Evolutionary conservation across 2,888 invertebrate genomes (phyloP).

Genomic region (Mongoloraphidia duomilia): DNA sequence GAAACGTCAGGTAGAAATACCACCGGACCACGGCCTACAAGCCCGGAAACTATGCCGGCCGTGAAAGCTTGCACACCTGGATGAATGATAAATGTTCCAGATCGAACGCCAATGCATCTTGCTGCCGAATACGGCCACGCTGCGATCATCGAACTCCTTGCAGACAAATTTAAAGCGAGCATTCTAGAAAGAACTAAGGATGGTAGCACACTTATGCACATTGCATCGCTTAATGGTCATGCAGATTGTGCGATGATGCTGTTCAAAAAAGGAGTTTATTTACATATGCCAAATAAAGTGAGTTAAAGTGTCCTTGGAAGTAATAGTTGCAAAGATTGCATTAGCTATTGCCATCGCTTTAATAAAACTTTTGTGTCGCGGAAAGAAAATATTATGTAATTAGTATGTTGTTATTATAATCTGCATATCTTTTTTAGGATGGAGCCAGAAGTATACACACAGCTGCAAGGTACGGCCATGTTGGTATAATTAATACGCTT

Average conservation of each 20-base stretch:
- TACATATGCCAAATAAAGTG: conserved; percentile 98
- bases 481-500: conserved; percentile 91
- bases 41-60: too few relatives aligned
- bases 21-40: too few relatives aligned
- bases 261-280: conserved; percentile 94
- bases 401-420: not conserved
- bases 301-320: conserved; percentile 1
- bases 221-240: conserved; percentile 92
- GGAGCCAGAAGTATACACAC: conserved; percentile 97
- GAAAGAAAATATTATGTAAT: not conserved
- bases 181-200: conserved; percentile 94
- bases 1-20: too few relatives aligned
- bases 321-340: not conserved
- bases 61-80: too few relatives aligned
- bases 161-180: conserved; percentile 96
- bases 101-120: conserved; percentile 92
- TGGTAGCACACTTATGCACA: conserved; percentile 96
- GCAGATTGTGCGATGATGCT: conserved; percentile 97
- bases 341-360: too few relatives aligned
- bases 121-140: conserved; percentile 98
- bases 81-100: conserved; percentile 29
- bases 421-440: conserved; percentile 37
- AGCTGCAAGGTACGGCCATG: conserved; percentile 92
- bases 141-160: conserved; percentile 83
- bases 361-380: too few relatives aligned